Percentiles rank a stretch among this genome's conserved stretches.
phyloP scores from a whole-genome alignment of 2,888 invertebrate genomes.

The Oligia fasciuncula region DNA sequence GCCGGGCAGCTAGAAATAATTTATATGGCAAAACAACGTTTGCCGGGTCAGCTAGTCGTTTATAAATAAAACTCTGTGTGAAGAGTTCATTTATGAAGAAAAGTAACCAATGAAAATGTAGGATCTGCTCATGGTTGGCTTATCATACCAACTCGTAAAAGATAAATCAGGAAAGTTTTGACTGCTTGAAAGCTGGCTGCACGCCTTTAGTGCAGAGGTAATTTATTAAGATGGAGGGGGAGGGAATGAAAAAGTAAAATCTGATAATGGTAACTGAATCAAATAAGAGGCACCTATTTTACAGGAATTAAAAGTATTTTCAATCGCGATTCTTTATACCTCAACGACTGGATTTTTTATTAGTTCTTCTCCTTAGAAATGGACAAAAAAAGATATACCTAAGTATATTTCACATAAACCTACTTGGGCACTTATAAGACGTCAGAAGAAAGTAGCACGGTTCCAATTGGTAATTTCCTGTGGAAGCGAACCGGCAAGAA shows the following conservation, averaged over 20 bases:
- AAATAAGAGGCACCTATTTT: background rate
- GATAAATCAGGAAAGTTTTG: background rate
- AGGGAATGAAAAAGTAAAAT: background rate
- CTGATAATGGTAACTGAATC: background rate
- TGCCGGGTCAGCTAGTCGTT: too few relatives aligned
- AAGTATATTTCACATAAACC: background rate
- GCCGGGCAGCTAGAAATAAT: too few relatives aligned
- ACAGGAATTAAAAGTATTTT: background rate
- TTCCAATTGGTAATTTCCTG: background rate
- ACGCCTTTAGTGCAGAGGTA: background rate
- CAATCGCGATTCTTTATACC: background rate
- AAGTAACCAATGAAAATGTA: background rate
- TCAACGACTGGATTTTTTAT: background rate
- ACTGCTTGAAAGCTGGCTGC: background rate
- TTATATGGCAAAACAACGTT: too few relatives aligned
- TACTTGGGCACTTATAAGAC: too few relatives aligned
- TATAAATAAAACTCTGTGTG: background rate
- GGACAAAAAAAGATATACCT: background rate
- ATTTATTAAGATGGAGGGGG: background rate
- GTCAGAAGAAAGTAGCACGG: background rate
- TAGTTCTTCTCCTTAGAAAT: background rate
- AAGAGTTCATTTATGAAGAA: background rate
- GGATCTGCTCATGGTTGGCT: background rate
- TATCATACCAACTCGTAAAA: background rate
- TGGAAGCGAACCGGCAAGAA: background rate